A percentile compares a stretch with the other conserved stretches of the same genome.
Conservation (phyloP, 2,888 invertebrate species). For the Quadroppia sp. region DNA sequence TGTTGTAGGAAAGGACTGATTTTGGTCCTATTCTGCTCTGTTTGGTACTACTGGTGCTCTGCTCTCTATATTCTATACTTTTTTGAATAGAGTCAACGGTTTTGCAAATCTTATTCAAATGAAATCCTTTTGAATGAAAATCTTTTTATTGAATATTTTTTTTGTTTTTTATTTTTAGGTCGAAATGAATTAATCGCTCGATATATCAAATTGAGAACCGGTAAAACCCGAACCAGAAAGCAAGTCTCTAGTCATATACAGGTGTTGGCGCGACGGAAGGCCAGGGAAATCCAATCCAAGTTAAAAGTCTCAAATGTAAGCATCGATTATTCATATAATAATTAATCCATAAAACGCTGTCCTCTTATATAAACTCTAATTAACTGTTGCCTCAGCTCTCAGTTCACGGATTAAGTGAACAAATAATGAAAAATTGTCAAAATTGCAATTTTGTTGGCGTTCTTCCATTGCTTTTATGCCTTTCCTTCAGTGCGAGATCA, state of each 20-base stretch:
- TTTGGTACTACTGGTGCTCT: neutral
- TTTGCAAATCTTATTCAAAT: neutral
- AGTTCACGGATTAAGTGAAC: neutral
- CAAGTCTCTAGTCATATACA: constrained; percentile 99
- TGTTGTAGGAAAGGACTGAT: neutral
- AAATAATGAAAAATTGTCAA: neutral
- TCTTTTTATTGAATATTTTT: no score
- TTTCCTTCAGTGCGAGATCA: no score
- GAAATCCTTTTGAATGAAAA: constrained; percentile 41
- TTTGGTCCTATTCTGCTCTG: neutral
- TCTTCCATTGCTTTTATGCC: constrained; percentile 9
- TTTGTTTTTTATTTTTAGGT: constrained; percentile 64
- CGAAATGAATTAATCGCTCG: constrained; percentile 99
- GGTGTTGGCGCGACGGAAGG: constrained; percentile 95
- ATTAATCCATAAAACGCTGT: constrained; percentile 28
- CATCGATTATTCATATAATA: neutral
- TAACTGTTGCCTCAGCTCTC: constrained; percentile 15
- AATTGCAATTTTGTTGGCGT: constrained; percentile 25
- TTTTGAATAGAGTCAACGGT: neutral
- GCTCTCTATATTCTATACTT: neutral
- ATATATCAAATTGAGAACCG: constrained; percentile 98
- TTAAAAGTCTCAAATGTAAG: constrained; percentile 67
- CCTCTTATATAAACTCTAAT: constrained; percentile 9
- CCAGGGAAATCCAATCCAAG: constrained; percentile 96
- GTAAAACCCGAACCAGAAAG: constrained; percentile 98